A percentile compares a stretch with the other conserved stretches of the same genome.
Conservation (phyloP, 1,140 invertebrate species). For the Microvelia longipes region DNA sequence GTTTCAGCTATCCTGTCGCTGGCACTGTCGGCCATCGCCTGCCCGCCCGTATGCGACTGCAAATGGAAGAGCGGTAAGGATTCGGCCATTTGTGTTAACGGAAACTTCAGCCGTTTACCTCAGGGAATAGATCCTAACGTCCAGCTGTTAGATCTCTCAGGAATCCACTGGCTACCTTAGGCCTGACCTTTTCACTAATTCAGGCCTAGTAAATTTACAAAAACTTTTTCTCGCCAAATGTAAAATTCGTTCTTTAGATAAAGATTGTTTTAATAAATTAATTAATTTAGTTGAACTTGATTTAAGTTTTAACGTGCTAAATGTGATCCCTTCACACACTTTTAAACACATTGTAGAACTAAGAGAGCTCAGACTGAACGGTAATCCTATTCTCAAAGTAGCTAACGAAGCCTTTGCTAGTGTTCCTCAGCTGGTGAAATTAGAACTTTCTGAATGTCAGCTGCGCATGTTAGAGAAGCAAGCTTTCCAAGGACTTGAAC, state of each 20-base stretch:
- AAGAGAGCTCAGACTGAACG: conserved; percentile 51
- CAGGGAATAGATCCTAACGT: conserved; percentile 51
- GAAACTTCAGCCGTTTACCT: conserved; percentile 52
- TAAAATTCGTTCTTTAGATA: conserved; percentile 41
- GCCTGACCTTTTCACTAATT: conserved; percentile 51
- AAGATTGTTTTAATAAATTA: conserved; percentile 47
- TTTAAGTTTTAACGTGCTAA: conserved; percentile 52
- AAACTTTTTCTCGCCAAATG: conserved; percentile 54
- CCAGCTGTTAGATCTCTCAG: conserved; percentile 57
- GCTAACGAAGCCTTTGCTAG: conserved; percentile 49
- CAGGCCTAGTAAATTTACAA: conserved; percentile 59
- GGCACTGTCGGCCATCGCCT: conserved; percentile 31
- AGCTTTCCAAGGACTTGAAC: conserved; percentile 54
- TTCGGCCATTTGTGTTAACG: conserved; percentile 55
- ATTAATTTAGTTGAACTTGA: conserved; percentile 64
- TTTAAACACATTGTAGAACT: conserved; percentile 53
- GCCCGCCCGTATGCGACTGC: conserved; percentile 58
- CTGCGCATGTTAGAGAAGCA: conserved; percentile 45
- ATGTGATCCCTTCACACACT: conserved; percentile 48
- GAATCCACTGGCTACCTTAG: conserved; percentile 47
- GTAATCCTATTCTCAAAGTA: conserved; percentile 53
- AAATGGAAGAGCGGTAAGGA: conserved; percentile 75
- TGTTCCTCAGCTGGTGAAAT: conserved; percentile 48
- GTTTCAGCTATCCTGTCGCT: conserved; percentile 5
- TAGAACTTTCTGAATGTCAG: conserved; percentile 55